Evolutionary conservation across 2,888 invertebrate genomes (phyloP).

Genomic region (Lochmaea capreae): DNA sequence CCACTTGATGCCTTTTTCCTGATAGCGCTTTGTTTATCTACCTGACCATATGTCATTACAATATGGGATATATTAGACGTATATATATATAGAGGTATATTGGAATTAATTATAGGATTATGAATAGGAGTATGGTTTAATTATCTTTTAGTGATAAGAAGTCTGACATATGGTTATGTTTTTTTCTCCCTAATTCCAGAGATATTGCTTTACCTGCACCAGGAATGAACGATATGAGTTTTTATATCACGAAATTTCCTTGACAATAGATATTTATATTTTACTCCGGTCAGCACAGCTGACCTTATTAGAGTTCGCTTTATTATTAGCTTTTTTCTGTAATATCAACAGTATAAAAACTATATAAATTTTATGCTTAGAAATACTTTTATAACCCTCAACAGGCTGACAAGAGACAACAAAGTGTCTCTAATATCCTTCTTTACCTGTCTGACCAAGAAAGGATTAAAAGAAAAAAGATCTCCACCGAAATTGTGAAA

Average conservation of each 20-base stretch:
- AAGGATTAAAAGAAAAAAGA: no score
- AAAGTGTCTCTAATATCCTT: no score
- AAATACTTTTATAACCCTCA: no score
- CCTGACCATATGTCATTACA: constrained; percentile 57
- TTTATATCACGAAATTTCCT: background rate
- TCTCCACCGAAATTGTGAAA: no score
- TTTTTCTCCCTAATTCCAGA: constrained; percentile 9
- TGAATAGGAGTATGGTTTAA: constrained; percentile 38
- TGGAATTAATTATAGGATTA: constrained; percentile 46
- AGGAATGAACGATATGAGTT: background rate
- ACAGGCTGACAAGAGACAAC: no score
- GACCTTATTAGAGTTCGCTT: no score
- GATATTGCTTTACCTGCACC: background rate
- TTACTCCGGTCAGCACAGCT: no score
- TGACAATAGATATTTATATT: background rate
- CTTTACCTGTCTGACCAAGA: no score
- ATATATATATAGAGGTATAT: constrained; percentile 18
- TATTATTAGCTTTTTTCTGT: no score
- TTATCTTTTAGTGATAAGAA: constrained; percentile 41
- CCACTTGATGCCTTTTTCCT: constrained; percentile 55
- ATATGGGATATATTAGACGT: constrained; percentile 17
- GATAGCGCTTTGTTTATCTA: constrained; percentile 52
- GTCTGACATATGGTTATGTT: constrained; percentile 38
- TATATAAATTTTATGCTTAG: no score
- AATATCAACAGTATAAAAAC: no score